Conservation (phyloP, 2,797 vertebrate species). For the Hypotaenidia philippensis region DNA sequence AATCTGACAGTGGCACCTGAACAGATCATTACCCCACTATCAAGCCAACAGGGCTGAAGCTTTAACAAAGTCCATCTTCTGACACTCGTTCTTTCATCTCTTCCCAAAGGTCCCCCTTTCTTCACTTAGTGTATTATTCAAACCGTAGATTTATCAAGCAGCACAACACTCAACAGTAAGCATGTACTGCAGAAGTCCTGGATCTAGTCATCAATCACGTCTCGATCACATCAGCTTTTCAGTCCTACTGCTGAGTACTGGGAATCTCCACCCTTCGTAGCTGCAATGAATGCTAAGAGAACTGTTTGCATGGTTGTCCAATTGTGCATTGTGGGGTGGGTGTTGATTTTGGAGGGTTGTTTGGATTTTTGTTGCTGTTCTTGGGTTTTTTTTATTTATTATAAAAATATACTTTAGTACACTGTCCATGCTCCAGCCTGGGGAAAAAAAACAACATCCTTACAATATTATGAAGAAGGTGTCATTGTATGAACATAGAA, state of each 20-base stretch:
- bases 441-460: neutral
- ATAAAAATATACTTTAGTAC: neutral
- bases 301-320: neutral
- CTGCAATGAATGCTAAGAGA: neutral
- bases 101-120: neutral
- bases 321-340: neutral
- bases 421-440: neutral
- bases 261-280: neutral
- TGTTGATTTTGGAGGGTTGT: rapidly evolving
- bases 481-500: neutral
- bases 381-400: rapidly evolving
- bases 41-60: neutral
- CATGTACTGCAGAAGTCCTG: rapidly evolving
- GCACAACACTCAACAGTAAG: neutral
- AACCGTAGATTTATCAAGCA: neutral
- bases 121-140: neutral
- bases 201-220: neutral
- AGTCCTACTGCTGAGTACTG: neutral
- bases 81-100: neutral
- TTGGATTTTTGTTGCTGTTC: neutral
- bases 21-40: neutral
- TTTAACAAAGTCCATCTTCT: neutral
- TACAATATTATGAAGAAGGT: neutral
- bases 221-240: neutral
- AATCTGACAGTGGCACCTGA: neutral